These are phyloP conservation scores for Conus betulinus DNA, from an alignment of 1,140 invertebrate genomes.

Conservation along the genomic window DNA sequence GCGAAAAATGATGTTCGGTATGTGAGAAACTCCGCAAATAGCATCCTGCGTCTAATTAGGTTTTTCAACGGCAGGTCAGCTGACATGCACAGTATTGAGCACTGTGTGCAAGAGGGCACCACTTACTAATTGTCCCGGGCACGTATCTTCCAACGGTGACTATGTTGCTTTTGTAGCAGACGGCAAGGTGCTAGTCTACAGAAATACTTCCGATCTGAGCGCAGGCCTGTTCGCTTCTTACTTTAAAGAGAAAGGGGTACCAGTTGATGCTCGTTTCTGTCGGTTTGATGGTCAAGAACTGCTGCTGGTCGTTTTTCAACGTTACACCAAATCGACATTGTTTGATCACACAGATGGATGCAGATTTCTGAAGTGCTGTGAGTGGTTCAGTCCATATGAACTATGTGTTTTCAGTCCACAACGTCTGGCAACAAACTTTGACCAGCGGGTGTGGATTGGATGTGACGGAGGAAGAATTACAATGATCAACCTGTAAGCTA, in stretches of 20 bases:
- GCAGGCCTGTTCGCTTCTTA: not conserved
- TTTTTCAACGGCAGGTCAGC: too few relatives aligned
- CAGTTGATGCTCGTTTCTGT: not conserved
- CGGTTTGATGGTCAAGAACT: not conserved
- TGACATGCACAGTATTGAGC: too few relatives aligned
- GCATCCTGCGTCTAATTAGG: too few relatives aligned
- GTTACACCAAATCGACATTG: not conserved
- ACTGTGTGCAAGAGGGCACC: too few relatives aligned
- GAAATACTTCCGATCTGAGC: not conserved
- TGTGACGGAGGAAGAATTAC: not conserved
- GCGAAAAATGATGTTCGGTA: too few relatives aligned
- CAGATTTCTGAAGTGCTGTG: not conserved
- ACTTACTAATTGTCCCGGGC: too few relatives aligned
- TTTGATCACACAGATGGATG: conserved; percentile 21
- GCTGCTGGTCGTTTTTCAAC: not conserved
- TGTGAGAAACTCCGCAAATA: too few relatives aligned
- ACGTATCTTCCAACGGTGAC: not conserved
- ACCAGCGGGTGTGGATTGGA: not conserved
- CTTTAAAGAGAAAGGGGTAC: not conserved
- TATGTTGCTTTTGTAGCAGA: not conserved
- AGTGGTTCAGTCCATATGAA: too few relatives aligned
- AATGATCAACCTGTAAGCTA: not conserved
- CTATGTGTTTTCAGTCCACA: not conserved
- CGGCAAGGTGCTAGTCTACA: not conserved
- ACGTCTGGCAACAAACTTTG: conserved; percentile 15